Conservation (phyloP, 2,888 invertebrate genomes). For the Unio pictorum region DNA sequence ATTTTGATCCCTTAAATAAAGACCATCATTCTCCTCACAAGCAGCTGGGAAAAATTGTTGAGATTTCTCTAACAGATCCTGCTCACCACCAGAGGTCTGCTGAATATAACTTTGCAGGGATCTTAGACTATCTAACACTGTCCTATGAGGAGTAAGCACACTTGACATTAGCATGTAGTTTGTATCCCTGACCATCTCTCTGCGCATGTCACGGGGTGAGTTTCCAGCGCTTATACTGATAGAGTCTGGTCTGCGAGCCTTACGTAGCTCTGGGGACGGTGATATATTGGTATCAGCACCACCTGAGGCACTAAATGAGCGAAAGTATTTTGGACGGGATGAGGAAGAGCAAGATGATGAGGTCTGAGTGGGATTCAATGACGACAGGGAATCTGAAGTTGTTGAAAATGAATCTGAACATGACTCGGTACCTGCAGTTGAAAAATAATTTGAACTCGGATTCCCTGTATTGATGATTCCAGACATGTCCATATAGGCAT, state of each 20-base stretch:
- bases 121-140: conserved; percentile 40
- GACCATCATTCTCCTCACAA: too few relatives aligned
- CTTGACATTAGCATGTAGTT: conserved; percentile 62
- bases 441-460: too few relatives aligned
- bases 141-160: conserved; percentile 38
- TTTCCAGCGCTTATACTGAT: conserved; percentile 30
- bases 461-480: conserved; percentile 27
- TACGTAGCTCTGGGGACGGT: conserved; percentile 3
- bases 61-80: too few relatives aligned
- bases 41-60: too few relatives aligned
- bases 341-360: conserved; percentile 3
- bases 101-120: conserved; percentile 37
- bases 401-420: too few relatives aligned
- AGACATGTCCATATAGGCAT: conserved; percentile 59
- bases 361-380: background rate
- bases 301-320: conserved; percentile 46
- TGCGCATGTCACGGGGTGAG: conserved; percentile 26
- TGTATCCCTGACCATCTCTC: conserved; percentile 43
- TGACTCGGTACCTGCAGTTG: too few relatives aligned
- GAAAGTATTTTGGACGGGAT: conserved; percentile 27
- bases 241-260: conserved; percentile 17
- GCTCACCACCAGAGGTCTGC: too few relatives aligned
- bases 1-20: too few relatives aligned
- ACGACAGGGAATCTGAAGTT: too few relatives aligned
- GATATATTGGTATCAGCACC: conserved; percentile 10